A percentile compares a stretch with the other conserved stretches of the same genome.
Conservation (phyloP, 2,113 vertebrate genomes). For the Aramus guarauna region DNA sequence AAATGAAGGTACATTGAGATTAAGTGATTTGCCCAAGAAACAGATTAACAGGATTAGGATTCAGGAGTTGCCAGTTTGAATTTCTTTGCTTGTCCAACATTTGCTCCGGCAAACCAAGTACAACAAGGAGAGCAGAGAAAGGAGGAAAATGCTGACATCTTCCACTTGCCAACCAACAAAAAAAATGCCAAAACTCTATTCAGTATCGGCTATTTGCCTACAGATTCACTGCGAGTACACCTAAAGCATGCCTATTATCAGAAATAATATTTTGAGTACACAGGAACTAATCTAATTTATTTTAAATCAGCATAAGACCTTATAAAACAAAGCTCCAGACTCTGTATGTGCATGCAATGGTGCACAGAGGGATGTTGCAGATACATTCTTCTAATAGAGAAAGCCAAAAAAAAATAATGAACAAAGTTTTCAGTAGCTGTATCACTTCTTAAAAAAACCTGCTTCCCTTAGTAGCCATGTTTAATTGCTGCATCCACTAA, state of each 20-base stretch:
- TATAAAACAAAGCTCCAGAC: not conserved
- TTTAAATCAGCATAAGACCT: not conserved
- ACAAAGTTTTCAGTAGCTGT: not conserved
- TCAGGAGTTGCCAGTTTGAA: not conserved
- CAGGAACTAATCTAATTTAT: not conserved
- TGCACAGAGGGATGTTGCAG: not conserved
- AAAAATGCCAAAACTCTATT: not conserved
- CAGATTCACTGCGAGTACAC: not conserved
- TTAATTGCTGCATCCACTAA: not conserved
- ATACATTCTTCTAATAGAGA: not conserved
- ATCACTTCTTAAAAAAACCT: not conserved
- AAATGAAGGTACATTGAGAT: slow-evolving; percentile 7
- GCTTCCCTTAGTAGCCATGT: not conserved
- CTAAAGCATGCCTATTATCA: not conserved
- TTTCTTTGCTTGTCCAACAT: not conserved
- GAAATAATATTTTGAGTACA: not conserved
- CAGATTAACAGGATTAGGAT: not conserved
- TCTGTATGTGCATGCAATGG: not conserved
- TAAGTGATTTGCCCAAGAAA: slow-evolving; percentile 28
- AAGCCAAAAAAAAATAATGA: not conserved
- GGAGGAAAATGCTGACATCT: not conserved
- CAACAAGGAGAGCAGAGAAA: not conserved
- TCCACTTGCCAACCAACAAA: not conserved
- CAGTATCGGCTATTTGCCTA: not conserved
- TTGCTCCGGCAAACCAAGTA: not conserved